Base-by-base conservation (phyloP, 2,888 invertebrate species). In the Phanerotoma sp. region DNA sequence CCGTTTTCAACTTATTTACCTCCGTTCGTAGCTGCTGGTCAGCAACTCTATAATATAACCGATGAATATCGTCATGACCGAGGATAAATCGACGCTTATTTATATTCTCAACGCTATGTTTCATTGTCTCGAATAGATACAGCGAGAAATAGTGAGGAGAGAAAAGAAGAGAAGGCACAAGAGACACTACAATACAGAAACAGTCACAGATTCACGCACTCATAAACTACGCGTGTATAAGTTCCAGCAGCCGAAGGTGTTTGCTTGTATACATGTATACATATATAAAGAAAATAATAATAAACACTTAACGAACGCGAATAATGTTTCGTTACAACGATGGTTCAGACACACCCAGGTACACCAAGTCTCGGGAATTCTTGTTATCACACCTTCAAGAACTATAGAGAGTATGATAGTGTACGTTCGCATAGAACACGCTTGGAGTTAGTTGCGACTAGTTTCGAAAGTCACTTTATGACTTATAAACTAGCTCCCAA, bases 61-160 rank as follows among this genome's bases (percentile, higher is more conserved):
- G 71, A 72, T 69, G 65, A 62, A 64, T 70, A 72, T 72, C 71
- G 67, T 49, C 62, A 62, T 67, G 68, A 66, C 63, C 72, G 72
- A 66, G 69, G 62, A 63, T 64, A 64, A 65, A 65, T 65, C 53
- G 62, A 61, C 65, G 66, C 25, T 71, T 71, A 71, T 73, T 72
- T 69, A 71, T 71, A 71, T 65, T 65, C 72, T 65, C 65, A 66
- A 70, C 72, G 70, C 69, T n/a, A 68, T 61, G 63, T 63, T 66
- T 66, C 67, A 72, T 72, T 72, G 72, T 72, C 69, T 66, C 64
- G 66, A 62, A 57, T 58, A 61, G 18, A 25, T n/a, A 51, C n/a
- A 44, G 16, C n/a, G n/a, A n/a, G n/a, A n/a, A n/a, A n/a, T n/a
- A n/a, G n/a, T n/a, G n/a, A n/a, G n/a, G n/a, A n/a, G n/a, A n/a